Evolutionary conservation across 1,140 invertebrate species (phyloP).

Genomic region (Drosophila tropicalis): DNA sequence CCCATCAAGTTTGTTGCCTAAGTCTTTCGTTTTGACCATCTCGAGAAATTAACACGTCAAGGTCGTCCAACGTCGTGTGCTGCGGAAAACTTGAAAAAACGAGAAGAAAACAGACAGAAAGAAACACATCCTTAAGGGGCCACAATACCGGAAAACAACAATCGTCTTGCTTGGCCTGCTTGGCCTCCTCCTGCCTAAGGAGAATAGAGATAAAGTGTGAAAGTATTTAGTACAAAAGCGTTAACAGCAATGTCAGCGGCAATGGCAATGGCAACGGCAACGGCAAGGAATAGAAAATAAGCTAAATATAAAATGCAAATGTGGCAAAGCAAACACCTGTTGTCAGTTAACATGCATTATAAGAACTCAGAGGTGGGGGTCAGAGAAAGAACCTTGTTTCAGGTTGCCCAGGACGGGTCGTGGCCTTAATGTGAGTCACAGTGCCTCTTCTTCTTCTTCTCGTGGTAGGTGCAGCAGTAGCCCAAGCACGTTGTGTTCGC

Average conservation of each 20-base stretch:
- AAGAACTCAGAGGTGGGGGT: conserved; percentile 9
- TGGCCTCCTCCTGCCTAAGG: not conserved
- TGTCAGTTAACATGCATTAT: conserved; percentile 57
- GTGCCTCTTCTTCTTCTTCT: conserved; percentile 18
- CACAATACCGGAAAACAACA: conserved; percentile 59
- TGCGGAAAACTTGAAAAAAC: conserved; percentile 25
- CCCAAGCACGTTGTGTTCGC: conserved; percentile 5
- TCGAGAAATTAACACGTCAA: conserved; percentile 80
- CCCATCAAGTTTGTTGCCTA: conserved; percentile 53
- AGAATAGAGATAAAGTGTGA: conserved; percentile 53
- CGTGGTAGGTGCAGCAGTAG: conserved; percentile 41
- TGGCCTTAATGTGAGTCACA: conserved; percentile 28
- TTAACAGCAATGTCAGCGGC: conserved; percentile 50
- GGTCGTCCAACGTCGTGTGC: conserved; percentile 68
- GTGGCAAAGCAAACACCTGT: conserved; percentile 71
- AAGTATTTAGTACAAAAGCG: conserved; percentile 72
- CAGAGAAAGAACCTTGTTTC: not conserved
- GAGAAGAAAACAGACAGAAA: not conserved
- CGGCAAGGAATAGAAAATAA: conserved; percentile 36
- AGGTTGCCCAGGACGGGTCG: conserved; percentile 26
- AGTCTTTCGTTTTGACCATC: conserved; percentile 55
- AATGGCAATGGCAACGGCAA: conserved; percentile 22
- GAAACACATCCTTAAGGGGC: conserved; percentile 40
- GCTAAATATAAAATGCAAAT: conserved; percentile 67
- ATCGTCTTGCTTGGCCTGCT: conserved; percentile 29